Evolutionary conservation across 2,113 vertebrate genomes (phyloP), one percentile per base, ranked within the genome.

Genomic region (Choloepus hoffmanni): DNA sequence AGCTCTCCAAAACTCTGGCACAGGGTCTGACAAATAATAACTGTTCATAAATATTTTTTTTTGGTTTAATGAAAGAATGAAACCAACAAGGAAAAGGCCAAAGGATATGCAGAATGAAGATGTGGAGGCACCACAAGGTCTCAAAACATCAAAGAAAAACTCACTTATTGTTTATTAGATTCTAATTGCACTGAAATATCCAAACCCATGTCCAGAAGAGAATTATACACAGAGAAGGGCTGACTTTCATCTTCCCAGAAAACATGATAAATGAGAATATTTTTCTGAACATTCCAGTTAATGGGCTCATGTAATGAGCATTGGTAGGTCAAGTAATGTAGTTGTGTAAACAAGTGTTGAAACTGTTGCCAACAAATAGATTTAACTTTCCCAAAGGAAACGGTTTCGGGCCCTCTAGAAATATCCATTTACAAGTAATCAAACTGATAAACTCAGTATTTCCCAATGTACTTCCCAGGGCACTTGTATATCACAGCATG

Each of bases 381-480:
- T 58, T 84, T 85, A 48, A 23, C 91, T 33, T 91, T 65, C 62
- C 70, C 2, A 1, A 94, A 92, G 83, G 63, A 70, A 90, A 65
- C 36, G 26, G 55, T 40, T 93, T 82, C 36, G 74, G 81, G 67
- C 4, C 36, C 55, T 76, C 82, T 70, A 28, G 36, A 91, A 92
- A 85, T 33, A 94, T 70, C 40, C 65, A 84, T 89, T 94, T 89
- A 68, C 63, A 93, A 86, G 53, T 70, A 92, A 93, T 91, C 45
- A 63, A 76, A 28, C 3, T 72, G 74, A 76, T 83, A 96, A 89
- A 45, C 21, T 8, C 15, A 83, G 60, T 53, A 30, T 87, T 97
- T 89, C 83, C 92, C 74, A 23, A 7, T 21, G 48, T 60, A 78
- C 16, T 0, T 68, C 91, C 45, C 89, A 89, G 78, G n/a, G 68